A percentile compares a stretch with the other conserved stretches of the same genome.
phyloP scores from a whole-genome alignment of 2,797 vertebrate genomes.

The Centropyge bicolor region DNA sequence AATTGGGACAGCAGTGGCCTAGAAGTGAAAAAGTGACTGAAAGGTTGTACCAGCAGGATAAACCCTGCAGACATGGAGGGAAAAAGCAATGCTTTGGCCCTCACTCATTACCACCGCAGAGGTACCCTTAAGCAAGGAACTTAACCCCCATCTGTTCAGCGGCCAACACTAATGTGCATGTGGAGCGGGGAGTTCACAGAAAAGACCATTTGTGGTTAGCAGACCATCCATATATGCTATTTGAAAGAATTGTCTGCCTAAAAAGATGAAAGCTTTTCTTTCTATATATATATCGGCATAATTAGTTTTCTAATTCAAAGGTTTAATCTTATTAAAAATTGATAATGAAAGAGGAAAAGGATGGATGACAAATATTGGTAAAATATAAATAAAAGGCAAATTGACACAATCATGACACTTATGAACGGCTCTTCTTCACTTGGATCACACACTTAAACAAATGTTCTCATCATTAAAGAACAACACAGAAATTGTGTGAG shows the following conservation, averaged over 20 bases:
- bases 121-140: slow-evolving; percentile 34
- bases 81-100: slow-evolving; percentile 27
- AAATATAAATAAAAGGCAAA: not conserved
- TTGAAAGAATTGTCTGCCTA: slow-evolving; percentile 23
- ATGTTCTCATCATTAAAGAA: not conserved
- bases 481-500: not conserved
- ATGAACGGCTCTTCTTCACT: not conserved
- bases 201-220: slow-evolving; percentile 15
- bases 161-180: slow-evolving; percentile 21
- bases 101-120: slow-evolving; percentile 40
- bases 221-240: slow-evolving; percentile 8
- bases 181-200: slow-evolving; percentile 24
- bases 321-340: slow-evolving; percentile 3
- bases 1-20: slow-evolving; percentile 35
- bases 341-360: not conserved
- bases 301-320: slow-evolving; percentile 6
- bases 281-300: no score
- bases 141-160: slow-evolving; percentile 35
- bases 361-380: no score
- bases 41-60: slow-evolving; percentile 37
- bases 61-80: slow-evolving; percentile 9
- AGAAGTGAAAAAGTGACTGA: slow-evolving; percentile 31
- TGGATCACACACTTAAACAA: not conserved
- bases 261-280: not conserved
- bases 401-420: not conserved